Percentiles rank a stretch among this genome's conserved stretches.
These are phyloP conservation scores for Choreutis nemorana DNA, from an alignment of 2,888 invertebrate species.

Conservation along the genomic window DNA sequence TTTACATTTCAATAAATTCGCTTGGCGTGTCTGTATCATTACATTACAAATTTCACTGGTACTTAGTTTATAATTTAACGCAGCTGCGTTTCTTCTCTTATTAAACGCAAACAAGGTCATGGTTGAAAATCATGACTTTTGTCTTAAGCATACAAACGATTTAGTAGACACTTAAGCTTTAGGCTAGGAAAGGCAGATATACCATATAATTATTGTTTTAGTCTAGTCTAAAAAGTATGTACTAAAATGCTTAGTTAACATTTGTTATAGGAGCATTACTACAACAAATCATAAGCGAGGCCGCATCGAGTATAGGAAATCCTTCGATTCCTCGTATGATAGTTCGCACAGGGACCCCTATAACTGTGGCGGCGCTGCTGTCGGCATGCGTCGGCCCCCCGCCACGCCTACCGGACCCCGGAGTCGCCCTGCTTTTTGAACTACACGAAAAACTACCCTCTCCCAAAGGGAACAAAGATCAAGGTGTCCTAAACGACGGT, in stretches of 20 bases:
- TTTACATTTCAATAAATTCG: too few relatives aligned
- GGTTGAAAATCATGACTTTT: too few relatives aligned
- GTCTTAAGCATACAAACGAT: too few relatives aligned
- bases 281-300: slow-evolving; percentile 61
- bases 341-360: slow-evolving; percentile 70
- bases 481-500: slow-evolving; percentile 27
- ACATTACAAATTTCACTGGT: too few relatives aligned
- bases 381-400: slow-evolving; percentile 64
- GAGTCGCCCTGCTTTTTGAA: slow-evolving; percentile 65
- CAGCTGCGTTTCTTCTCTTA: too few relatives aligned
- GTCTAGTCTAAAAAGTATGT: neutral
- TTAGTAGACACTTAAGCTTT: too few relatives aligned
- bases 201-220: neutral
- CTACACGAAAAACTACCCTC: slow-evolving; percentile 47
- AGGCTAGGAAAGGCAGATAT: too few relatives aligned
- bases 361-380: slow-evolving; percentile 66
- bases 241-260: too few relatives aligned
- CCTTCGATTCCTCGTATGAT: slow-evolving; percentile 37
- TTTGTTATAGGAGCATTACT: slow-evolving; percentile 52
- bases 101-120: too few relatives aligned
- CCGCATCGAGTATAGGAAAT: slow-evolving; percentile 32
- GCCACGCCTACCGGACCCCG: slow-evolving; percentile 66
- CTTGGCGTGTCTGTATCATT: too few relatives aligned
- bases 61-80: too few relatives aligned
- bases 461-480: slow-evolving; percentile 35